Evolutionary conservation across 2,797 vertebrate genomes (phyloP).

Genomic region (Pyrocephalus nanus): DNA sequence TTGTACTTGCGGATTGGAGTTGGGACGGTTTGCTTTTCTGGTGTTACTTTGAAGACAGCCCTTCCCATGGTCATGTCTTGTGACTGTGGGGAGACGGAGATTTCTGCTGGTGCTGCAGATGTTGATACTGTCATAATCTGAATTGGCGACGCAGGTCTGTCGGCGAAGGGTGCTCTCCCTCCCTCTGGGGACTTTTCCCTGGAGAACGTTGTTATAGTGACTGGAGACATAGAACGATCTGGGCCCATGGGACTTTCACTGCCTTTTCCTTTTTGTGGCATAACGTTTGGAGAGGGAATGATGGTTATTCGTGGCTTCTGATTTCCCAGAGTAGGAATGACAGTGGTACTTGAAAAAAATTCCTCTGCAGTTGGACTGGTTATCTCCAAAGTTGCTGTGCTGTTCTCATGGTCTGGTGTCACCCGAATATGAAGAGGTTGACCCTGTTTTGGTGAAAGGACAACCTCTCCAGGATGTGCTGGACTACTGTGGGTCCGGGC

Average conservation of each 20-base stretch:
- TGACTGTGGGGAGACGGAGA: conserved; percentile 75
- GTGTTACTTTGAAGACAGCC: conserved; percentile 87
- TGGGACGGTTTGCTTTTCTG: conserved; percentile 85
- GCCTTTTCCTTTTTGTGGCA: conserved; percentile 77
- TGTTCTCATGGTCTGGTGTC: conserved; percentile 88
- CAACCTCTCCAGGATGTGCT: conserved; percentile 74
- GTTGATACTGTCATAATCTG: conserved; percentile 93
- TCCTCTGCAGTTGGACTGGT: conserved; percentile 90
- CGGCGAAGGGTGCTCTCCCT: conserved; percentile 65
- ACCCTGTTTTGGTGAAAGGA: conserved; percentile 85
- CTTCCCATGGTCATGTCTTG: conserved; percentile 80
- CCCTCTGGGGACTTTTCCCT: conserved; percentile 84
- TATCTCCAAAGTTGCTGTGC: conserved; percentile 94
- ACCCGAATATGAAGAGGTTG: conserved; percentile 94
- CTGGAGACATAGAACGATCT: conserved; percentile 86
- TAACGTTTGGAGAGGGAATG: conserved; percentile 84
- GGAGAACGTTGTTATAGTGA: conserved; percentile 92
- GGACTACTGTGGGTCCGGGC: conserved; percentile 74
- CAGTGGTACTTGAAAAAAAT: conserved; percentile 93
- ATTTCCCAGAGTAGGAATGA: conserved; percentile 92
- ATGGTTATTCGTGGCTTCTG: conserved; percentile 95
- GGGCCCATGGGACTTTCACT: conserved; percentile 71
- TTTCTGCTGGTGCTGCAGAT: conserved; percentile 81
- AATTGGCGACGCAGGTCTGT: conserved; percentile 83
- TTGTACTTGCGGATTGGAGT: conserved; percentile 83